Base-by-base conservation (phyloP, 2,113 vertebrate genomes). In the Empidonax alnorum region DNA sequence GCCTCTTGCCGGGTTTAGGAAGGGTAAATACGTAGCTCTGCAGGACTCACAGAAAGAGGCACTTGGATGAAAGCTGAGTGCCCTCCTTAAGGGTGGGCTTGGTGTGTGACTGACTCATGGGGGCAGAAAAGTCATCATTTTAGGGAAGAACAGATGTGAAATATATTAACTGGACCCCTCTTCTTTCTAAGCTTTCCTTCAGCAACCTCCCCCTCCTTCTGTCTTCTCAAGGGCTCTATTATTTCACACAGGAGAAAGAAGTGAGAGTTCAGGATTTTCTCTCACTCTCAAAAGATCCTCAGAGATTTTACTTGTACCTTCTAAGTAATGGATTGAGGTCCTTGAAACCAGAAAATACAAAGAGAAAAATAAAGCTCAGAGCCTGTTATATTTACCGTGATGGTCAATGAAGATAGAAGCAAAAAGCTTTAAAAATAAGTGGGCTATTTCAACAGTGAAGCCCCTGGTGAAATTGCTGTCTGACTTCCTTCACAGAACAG, bases 141-240 rank as follows among this genome's bases (percentile, higher is more conserved):
- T 55, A 86, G 76, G 44, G 65, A 93, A 78, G 76, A 93, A 90
- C 68, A 93, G 83, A 92, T 94, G 65, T 74, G 91, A 92, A 90
- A 87, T 84, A 39, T 39, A 94, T 93, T 92, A 84, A 81, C 80
- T 72, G 65, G 68, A 92, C 65, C 76, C 61, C 80, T 78, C 50
- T 83, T 63, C 75, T 95, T 86, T 56, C 46, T 47, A 87, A 92
- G 80, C 87, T 90, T 84, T 81, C 55, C 86, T 84, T 67, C 79
- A 92, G n/a, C 41, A 90, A 10, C 5, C 3, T 4, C 3, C 8
- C 6, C 0, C 6, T 27, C 2, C 33, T 49, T 73, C 67, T 83
- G 17, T 68, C 66, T 95, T 90, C 72, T 87, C 78, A 87, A 88
- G 75, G n/a, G 76, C 63, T 72, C 62, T 49, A 23, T 67, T 90